These are phyloP conservation scores for Laticauda colubrina DNA, from an alignment of 2,113 vertebrate species.

Conservation along the genomic window DNA sequence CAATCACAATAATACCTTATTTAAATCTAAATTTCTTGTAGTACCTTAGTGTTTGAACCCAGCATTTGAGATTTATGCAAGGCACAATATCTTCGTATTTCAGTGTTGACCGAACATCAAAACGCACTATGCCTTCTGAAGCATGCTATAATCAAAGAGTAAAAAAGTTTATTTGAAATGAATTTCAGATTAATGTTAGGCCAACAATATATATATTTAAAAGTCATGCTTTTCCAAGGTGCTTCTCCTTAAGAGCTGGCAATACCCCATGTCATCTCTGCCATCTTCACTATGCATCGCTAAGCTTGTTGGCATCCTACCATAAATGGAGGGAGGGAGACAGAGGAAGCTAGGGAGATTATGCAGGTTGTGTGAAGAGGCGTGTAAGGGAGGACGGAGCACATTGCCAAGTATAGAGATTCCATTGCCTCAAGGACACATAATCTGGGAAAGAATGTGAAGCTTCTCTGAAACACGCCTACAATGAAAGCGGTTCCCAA, in stretches of 20 bases:
- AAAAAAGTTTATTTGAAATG: not conserved
- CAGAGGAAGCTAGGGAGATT: not conserved
- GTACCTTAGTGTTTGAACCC: constrained; percentile 96
- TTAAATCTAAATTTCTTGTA: constrained; percentile 5
- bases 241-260: not conserved
- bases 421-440: not conserved
- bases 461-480: not conserved
- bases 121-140: constrained; percentile 90
- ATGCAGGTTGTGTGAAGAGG: not conserved
- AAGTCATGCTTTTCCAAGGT: not conserved
- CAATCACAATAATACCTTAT: not conserved
- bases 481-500: not conserved
- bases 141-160: constrained; percentile 77
- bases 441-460: not conserved
- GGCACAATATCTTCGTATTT: constrained; percentile 94
- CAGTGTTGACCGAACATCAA: constrained; percentile 88
- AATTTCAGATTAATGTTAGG: not conserved
- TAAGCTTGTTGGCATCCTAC: not conserved
- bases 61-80: constrained; percentile 91
- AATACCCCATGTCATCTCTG: not conserved
- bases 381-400: not conserved
- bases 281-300: not conserved
- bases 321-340: not conserved
- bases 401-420: not conserved
- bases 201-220: not conserved